These are phyloP conservation scores for Catalaphyllia jardinei DNA, from an alignment of 64 coral and sea anemone species.

Conservation along the genomic window DNA sequence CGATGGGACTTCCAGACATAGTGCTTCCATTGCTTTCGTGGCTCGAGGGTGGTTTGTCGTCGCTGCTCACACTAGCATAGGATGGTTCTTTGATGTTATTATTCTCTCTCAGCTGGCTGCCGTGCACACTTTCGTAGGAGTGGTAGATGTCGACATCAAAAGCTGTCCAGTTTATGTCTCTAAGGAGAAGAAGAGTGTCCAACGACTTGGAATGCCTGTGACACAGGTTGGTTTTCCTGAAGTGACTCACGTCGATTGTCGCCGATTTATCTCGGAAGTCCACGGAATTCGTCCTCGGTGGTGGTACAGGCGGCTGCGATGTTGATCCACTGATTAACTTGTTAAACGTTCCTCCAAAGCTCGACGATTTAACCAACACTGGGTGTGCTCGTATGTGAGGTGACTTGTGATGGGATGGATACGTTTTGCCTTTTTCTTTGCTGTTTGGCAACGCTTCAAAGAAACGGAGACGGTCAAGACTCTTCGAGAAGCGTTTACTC, in stretches of 20 bases:
- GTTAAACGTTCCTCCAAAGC: constrained; percentile 79
- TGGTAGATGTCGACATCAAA: constrained; percentile 74
- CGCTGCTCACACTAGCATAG: constrained; percentile 64
- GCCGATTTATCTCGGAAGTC: constrained; percentile 44
- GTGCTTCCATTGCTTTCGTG: constrained; percentile 20
- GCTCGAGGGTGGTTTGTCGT: constrained; percentile 12
- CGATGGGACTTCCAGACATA: constrained; percentile 7
- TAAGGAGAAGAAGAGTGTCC: constrained; percentile 79
- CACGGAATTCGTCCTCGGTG: constrained; percentile 46
- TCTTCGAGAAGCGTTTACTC: constrained; percentile 84
- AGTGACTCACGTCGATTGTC: neutral
- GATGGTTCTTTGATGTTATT: constrained; percentile 44
- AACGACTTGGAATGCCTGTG: constrained; percentile 89
- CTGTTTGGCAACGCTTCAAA: constrained; percentile 64
- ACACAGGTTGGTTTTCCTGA: constrained; percentile 45
- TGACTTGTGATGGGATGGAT: constrained; percentile 4
- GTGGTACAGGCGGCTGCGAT: constrained; percentile 15
- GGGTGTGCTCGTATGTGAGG: constrained; percentile 18
- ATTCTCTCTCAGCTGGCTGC: constrained; percentile 17
- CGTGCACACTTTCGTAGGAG: constrained; percentile 77
- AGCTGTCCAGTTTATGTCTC: constrained; percentile 59
- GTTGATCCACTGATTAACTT: constrained; percentile 6
- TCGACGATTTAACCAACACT: constrained; percentile 71
- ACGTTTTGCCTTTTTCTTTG: constrained; percentile 36
- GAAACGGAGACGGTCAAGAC: constrained; percentile 82